Conservation (phyloP, 1,140 invertebrate species). For the Trichoplusia ni region DNA sequence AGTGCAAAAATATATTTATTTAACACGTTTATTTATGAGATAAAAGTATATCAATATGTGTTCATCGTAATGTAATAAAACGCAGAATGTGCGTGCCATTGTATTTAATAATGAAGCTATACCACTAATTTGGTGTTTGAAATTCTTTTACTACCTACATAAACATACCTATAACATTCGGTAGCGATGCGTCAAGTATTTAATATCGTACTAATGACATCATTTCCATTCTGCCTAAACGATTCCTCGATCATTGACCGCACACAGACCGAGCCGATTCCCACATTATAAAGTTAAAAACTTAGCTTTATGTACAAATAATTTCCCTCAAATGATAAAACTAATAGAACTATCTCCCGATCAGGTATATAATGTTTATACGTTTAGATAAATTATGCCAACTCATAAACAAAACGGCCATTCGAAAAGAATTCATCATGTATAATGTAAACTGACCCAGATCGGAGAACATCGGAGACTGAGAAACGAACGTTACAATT, state of each 20-base stretch:
- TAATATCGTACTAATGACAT: background rate
- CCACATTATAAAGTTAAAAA: too few relatives aligned
- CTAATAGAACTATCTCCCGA: conserved; percentile 16
- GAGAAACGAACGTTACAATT: background rate
- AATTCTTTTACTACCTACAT: too few relatives aligned
- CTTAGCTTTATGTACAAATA: background rate
- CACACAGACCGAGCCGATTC: too few relatives aligned
- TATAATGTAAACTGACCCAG: conserved; percentile 17
- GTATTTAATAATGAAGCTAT: too few relatives aligned
- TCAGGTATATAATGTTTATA: conserved; percentile 12
- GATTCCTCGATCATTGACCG: background rate
- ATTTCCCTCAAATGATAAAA: background rate
- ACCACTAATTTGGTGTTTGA: too few relatives aligned
- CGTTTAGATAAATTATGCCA: conserved; percentile 22
- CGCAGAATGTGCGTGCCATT: too few relatives aligned
- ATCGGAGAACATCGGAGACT: background rate
- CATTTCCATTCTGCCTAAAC: background rate
- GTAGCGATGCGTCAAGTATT: background rate
- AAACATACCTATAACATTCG: too few relatives aligned
- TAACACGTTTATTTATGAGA: too few relatives aligned
- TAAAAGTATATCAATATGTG: too few relatives aligned
- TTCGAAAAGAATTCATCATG: conserved; percentile 26
- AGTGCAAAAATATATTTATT: too few relatives aligned
- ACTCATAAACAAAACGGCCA: conserved; percentile 11
- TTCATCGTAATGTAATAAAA: too few relatives aligned